These are phyloP conservation scores for Lepidurus apus DNA, from an alignment of 1,140 invertebrate genomes.

Conservation along the genomic window DNA sequence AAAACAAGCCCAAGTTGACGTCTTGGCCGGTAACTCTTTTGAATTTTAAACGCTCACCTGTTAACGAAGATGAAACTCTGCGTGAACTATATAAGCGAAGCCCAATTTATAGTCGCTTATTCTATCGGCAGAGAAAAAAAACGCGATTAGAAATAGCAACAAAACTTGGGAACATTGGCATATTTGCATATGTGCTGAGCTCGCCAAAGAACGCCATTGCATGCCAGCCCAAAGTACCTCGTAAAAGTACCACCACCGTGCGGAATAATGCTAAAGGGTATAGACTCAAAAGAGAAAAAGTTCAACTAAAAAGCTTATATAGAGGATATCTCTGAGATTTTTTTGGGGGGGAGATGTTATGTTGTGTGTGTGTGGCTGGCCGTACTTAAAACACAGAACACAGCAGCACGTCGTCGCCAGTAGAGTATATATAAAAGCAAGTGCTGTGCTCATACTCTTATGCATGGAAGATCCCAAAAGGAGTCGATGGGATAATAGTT, in stretches of 20 bases:
- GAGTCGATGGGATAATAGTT: background rate
- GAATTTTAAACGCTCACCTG: too few relatives aligned
- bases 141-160: background rate
- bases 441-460: background rate
- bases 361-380: background rate
- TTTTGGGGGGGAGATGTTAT: background rate
- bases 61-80: too few relatives aligned
- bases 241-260: slow-evolving; percentile 12
- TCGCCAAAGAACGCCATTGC: background rate
- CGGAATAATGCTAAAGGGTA: background rate
- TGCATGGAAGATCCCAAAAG: background rate
- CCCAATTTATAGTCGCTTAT: too few relatives aligned
- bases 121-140: too few relatives aligned
- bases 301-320: background rate
- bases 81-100: too few relatives aligned
- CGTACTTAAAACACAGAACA: background rate
- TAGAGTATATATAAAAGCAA: background rate
- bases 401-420: slow-evolving; percentile 20
- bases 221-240: background rate
- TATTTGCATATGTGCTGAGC: background rate
- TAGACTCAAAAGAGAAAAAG: background rate
- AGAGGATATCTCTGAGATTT: too few relatives aligned
- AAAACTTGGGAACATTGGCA: background rate
- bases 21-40: too few relatives aligned
- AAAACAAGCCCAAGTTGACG: too few relatives aligned